Percentiles rank a stretch among this genome's conserved stretches.
phyloP scores from a whole-genome alignment of 2,888 invertebrate genomes.

The Physocephala rufipes region DNA sequence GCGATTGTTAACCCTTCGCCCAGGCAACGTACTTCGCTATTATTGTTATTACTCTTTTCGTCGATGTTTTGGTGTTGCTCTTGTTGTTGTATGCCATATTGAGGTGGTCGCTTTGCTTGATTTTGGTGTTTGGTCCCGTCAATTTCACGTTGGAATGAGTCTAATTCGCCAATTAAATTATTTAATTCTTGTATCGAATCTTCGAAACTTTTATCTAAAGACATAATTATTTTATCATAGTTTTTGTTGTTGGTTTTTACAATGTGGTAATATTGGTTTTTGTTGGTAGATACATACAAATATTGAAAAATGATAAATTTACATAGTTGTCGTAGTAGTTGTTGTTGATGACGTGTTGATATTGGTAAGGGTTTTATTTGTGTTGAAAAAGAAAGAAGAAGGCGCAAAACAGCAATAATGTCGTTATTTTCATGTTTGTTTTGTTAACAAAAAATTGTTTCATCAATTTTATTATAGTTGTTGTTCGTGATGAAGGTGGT shows the following conservation, averaged over 20 bases:
- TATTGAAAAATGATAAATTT: background rate
- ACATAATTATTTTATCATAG: constrained; percentile 34
- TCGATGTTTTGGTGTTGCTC: background rate
- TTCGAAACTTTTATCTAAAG: constrained; percentile 66
- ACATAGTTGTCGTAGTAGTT: constrained; percentile 23
- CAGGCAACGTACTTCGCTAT: background rate
- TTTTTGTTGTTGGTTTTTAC: constrained; percentile 37
- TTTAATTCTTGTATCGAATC: constrained; percentile 67
- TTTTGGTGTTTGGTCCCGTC: constrained; percentile 60
- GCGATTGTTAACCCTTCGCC: constrained; percentile 28
- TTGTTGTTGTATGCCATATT: constrained; percentile 1
- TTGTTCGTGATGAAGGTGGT: background rate
- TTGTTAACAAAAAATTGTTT: constrained; percentile 27
- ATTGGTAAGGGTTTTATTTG: constrained; percentile 27
- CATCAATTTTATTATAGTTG: background rate
- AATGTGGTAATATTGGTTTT: constrained; percentile 1
- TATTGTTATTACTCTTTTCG: constrained; percentile 25
- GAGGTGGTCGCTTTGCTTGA: constrained; percentile 41
- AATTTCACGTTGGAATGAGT: constrained; percentile 67
- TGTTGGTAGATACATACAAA: constrained; percentile 23
- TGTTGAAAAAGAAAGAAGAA: constrained; percentile 7
- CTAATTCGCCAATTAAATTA: constrained; percentile 67
- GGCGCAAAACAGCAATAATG: no score
- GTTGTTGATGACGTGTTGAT: constrained; percentile 22
- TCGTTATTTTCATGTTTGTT: constrained; percentile 16